Conservation (phyloP, 2,113 vertebrate genomes). For the Notarius quadriscutis region DNA sequence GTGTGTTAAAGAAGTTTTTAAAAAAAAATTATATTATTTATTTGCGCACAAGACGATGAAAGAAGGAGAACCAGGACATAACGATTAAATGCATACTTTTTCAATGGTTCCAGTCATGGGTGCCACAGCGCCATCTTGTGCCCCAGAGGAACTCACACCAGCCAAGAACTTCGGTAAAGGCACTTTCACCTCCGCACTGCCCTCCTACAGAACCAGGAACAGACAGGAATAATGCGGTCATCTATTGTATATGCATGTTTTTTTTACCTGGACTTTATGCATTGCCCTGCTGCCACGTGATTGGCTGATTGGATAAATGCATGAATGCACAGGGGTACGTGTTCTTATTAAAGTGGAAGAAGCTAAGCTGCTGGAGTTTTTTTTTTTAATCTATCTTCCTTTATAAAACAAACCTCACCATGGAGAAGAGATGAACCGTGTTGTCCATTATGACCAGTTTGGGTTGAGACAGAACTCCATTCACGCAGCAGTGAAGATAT, state of each 20-base stretch:
- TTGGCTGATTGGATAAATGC: not conserved
- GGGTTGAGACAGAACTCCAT: conserved; percentile 79
- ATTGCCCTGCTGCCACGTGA: too few species aligned
- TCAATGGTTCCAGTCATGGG: conserved; percentile 98
- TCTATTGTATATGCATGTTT: not conserved
- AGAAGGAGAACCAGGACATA: not conserved
- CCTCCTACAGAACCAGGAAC: conserved; percentile 72
- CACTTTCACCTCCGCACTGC: conserved; percentile 77
- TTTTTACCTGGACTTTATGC: not conserved
- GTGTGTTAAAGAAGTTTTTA: not conserved
- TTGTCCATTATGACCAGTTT: conserved; percentile 85
- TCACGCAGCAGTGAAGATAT: conserved; percentile 82
- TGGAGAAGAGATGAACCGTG: conserved; percentile 86
- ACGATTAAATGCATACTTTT: conserved; percentile 77
- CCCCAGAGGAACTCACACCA: conserved; percentile 69
- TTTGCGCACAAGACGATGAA: not conserved
- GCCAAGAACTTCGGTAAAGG: conserved; percentile 87
- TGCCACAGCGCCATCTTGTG: conserved; percentile 79
- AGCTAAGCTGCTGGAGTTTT: not conserved
- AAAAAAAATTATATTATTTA: too few species aligned
- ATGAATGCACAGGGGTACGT: not conserved
- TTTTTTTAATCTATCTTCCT: too few species aligned
- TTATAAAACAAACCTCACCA: conserved; percentile 68
- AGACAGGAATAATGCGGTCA: not conserved
- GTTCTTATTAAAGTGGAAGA: not conserved